Percentiles rank a stretch among this genome's conserved stretches.
These are phyloP conservation scores for Eulithis testata DNA, from an alignment of 2,888 invertebrate genomes.

Conservation along the genomic window DNA sequence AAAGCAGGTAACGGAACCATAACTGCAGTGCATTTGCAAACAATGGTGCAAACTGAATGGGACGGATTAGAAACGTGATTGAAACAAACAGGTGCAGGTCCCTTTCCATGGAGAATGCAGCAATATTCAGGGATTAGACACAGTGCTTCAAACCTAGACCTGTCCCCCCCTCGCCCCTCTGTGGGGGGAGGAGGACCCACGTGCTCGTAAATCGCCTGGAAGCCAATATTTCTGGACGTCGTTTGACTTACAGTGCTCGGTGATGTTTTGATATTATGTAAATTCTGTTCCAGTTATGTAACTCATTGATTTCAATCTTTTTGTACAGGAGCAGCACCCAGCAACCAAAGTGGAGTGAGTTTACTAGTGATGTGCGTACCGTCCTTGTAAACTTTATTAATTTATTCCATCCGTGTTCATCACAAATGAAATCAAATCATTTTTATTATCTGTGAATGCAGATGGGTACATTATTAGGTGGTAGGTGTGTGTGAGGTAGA, in stretches of 20 bases:
- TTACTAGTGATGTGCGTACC: too few relatives aligned
- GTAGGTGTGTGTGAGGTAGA: too few relatives aligned
- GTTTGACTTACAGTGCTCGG: slow-evolving; percentile 29
- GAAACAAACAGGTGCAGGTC: neutral
- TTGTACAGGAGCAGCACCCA: neutral
- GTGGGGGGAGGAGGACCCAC: neutral
- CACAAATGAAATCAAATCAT: too few relatives aligned
- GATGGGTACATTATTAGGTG: too few relatives aligned
- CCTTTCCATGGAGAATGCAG: neutral
- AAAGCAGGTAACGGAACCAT: neutral
- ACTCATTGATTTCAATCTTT: neutral
- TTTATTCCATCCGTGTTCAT: too few relatives aligned
- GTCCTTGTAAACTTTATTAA: too few relatives aligned
- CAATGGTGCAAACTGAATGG: neutral
- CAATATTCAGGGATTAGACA: neutral
- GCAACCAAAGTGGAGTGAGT: too few relatives aligned
- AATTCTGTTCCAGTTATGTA: neutral
- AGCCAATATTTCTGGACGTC: slow-evolving; percentile 20
- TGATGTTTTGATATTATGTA: neutral
- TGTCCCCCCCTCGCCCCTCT: neutral
- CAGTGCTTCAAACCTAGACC: slow-evolving; percentile 1
- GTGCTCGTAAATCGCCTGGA: slow-evolving; percentile 14
- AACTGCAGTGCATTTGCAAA: neutral
- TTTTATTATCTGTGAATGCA: too few relatives aligned
- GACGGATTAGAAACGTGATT: neutral